These are phyloP conservation scores for Thereva unica DNA, from an alignment of 2,888 invertebrate genomes.

Conservation along the genomic window DNA sequence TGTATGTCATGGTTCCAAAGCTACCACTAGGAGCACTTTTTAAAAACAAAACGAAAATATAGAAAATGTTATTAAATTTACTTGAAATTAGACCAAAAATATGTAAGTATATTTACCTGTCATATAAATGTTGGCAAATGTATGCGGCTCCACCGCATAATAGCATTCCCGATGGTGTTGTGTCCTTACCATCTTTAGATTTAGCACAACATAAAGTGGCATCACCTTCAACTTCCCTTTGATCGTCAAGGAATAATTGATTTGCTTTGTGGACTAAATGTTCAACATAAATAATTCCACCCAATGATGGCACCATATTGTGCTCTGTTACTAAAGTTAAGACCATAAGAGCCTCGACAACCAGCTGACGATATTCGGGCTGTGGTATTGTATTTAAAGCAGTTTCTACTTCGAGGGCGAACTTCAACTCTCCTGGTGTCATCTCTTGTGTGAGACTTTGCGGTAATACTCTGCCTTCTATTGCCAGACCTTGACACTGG, in stretches of 20 bases:
- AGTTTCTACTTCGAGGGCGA: constrained; percentile 95
- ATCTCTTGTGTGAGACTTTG: constrained; percentile 97
- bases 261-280: constrained; percentile 93
- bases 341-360: constrained; percentile 97
- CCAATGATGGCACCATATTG: constrained; percentile 75
- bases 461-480: constrained; percentile 87
- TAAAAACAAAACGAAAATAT: constrained; percentile 1
- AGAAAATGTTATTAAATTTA: background rate
- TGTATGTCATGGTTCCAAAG: constrained; percentile 96
- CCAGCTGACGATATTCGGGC: constrained; percentile 95
- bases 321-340: constrained; percentile 88
- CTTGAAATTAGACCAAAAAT: background rate
- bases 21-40: constrained; percentile 93
- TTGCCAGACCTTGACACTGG: constrained; percentile 89
- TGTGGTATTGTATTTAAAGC: constrained; percentile 96
- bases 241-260: constrained; percentile 92
- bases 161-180: constrained; percentile 67
- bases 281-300: constrained; percentile 85
- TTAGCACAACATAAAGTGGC: constrained; percentile 93
- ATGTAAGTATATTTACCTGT: constrained; percentile 57
- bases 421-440: constrained; percentile 98
- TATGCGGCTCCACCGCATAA: constrained; percentile 92
- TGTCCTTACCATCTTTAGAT: constrained; percentile 65
- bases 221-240: constrained; percentile 88
- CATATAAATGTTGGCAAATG: constrained; percentile 96